These are phyloP conservation scores for Xestia c-nigrum DNA, from an alignment of 2,888 invertebrate genomes.

Conservation along the genomic window DNA sequence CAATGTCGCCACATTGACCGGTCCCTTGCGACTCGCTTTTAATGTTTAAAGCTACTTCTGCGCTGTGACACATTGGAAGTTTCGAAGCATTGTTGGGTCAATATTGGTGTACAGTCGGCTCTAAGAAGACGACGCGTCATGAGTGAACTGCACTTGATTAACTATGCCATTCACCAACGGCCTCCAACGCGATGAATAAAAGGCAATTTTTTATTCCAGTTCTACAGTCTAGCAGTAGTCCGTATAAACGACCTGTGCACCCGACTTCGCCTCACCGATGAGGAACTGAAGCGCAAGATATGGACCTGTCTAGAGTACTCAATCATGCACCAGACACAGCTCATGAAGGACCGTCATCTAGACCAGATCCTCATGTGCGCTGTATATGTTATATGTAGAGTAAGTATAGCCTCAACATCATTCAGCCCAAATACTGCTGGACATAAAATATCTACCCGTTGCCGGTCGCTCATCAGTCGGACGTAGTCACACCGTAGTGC, in stretches of 20 bases:
- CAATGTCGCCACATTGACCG: no score
- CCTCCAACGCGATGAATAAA: background rate
- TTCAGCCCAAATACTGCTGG: no score
- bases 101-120: background rate
- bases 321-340: constrained; percentile 94
- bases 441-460: no score
- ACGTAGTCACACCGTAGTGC: no score
- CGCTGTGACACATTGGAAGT: background rate
- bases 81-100: background rate
- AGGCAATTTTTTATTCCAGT: constrained; percentile 87
- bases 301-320: constrained; percentile 99
- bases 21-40: no score
- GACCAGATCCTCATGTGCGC: constrained; percentile 99
- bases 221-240: constrained; percentile 98
- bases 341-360: constrained; percentile 98
- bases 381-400: constrained; percentile 98
- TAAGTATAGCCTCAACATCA: constrained; percentile 75
- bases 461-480: no score
- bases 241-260: constrained; percentile 97
- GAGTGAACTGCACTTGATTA: background rate
- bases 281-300: constrained; percentile 95
- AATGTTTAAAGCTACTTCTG: no score
- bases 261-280: constrained; percentile 92
- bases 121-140: background rate
- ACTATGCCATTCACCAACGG: background rate